Base-by-base conservation (phyloP, 2,888 invertebrate genomes). In the Ametastegia equiseti region DNA sequence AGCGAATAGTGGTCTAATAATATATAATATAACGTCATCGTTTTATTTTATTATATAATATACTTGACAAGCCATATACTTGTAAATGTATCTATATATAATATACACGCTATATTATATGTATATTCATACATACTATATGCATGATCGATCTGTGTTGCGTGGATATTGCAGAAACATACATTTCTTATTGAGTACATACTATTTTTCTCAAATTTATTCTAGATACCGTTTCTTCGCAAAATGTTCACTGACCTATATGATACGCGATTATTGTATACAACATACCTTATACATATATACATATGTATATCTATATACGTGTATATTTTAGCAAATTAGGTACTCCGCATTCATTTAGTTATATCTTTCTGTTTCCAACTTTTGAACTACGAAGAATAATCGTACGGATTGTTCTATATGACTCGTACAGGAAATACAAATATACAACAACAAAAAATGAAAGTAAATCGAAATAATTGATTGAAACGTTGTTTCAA, bases 1-100 rank as follows among this genome's bases (percentile, higher is more conserved):
- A 73, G 73, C 47, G 73, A 39, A 77, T 77, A 77, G 77, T 77
- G 77, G 77, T 77, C 57, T 54, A 77, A 77, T n/a, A 13, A 65
- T 65, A 65, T 73, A 73, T 47, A 73, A 30, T 7, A 73, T 73
- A 47, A 73, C 30, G 47, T 47, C 73, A 47, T 73, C 73, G 30
- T 73, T 50, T 69, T 45, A 69, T 23, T 63, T 63, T 39, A 69
- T 36, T 67, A 36, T 19, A 67, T 36, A 4, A 36, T 63, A 63
- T 63, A 63, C 30, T 63, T 63, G 30, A 33, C 63, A 63, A n/a
- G 33, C n/a, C 63, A 63, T 63, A 30, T 19, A 67, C n/a, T n/a
- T 36, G 23, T 13, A 67, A 15, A n/a, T 65, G 0, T 36, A 39
- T 67, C 36, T 39, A 11, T 69, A 69, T 69, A 23, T 13, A 36